Conservation (phyloP, 2,113 vertebrate genomes). For the Tragelaphus imberbis region DNA sequence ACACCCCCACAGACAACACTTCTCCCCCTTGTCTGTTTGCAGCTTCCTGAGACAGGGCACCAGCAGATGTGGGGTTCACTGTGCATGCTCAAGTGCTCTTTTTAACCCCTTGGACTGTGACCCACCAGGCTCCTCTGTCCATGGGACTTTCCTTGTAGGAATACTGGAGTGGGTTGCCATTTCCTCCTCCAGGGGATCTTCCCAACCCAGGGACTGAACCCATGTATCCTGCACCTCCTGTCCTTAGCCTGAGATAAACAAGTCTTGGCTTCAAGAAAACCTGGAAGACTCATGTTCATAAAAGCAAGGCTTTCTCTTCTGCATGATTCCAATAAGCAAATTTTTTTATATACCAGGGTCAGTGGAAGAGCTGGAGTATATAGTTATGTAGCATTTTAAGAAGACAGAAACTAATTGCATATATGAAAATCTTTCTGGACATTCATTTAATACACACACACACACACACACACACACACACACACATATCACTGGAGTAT, state of each 20-base stretch:
- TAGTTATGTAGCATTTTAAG: neutral
- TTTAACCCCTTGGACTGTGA: no score
- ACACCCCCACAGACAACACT: no score
- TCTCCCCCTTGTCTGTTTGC: neutral
- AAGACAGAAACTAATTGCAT: conserved; percentile 1
- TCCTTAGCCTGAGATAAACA: neutral
- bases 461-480: no score
- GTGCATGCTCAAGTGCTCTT: no score
- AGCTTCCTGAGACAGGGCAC: neutral
- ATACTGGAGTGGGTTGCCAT: no score
- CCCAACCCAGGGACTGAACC: no score
- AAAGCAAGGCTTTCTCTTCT: neutral
- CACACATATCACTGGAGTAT: neutral
- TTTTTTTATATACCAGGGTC: neutral
- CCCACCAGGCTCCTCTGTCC: no score
- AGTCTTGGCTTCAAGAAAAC: neutral
- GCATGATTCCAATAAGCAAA: neutral
- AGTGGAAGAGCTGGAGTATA: neutral
- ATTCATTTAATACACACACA: neutral
- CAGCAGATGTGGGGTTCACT: neutral
- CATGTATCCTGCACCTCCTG: no score
- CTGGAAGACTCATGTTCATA: neutral
- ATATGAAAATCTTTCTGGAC: conserved; percentile 36
- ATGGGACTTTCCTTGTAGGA: no score
- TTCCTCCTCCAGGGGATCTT: no score